phyloP scores from a whole-genome alignment of 2,797 vertebrate genomes.

The Acrocephalus scirpaceus region DNA sequence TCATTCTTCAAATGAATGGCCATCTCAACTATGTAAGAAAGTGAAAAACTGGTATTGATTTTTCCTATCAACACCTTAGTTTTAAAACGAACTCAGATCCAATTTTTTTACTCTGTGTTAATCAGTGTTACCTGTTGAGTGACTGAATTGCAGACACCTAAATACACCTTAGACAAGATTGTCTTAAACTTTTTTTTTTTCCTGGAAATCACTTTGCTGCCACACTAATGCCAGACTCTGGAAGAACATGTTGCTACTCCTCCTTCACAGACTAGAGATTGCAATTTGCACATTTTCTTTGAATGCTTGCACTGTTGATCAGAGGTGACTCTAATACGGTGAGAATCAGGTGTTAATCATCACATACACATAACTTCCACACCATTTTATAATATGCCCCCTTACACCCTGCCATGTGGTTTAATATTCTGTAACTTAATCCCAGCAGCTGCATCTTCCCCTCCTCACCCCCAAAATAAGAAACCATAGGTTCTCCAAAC shows the following conservation, averaged over 20 bases:
- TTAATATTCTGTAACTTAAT: neutral
- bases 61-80: neutral
- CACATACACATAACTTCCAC: neutral
- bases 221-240: neutral
- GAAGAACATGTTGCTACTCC: neutral
- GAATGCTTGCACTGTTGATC: neutral
- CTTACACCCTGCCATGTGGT: accelerated
- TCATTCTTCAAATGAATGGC: neutral
- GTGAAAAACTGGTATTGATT: neutral
- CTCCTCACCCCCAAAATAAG: neutral
- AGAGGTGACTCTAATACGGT: neutral
- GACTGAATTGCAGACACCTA: neutral
- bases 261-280: neutral
- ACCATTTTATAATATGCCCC: neutral
- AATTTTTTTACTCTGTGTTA: neutral
- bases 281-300: neutral
- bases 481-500: neutral
- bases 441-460: neutral
- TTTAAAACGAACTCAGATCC: neutral
- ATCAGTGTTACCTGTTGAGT: neutral
- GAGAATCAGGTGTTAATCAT: neutral
- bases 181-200: neutral
- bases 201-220: neutral
- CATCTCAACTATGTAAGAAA: neutral
- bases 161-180: neutral